These are phyloP conservation scores for Trichopria drosophilae DNA, from an alignment of 2,888 invertebrate genomes.

Conservation along the genomic window DNA sequence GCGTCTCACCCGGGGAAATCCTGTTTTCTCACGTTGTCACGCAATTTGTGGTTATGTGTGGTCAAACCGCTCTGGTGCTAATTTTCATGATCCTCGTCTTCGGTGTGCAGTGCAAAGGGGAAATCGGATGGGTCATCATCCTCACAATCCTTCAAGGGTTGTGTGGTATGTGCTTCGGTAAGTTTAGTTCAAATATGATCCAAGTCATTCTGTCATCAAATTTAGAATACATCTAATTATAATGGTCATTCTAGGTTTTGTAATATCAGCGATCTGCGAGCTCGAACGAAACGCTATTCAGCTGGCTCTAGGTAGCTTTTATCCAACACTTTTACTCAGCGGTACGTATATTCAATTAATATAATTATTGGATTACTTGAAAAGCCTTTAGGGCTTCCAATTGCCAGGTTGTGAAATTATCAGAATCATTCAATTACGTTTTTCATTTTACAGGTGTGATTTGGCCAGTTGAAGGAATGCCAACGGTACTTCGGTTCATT, in stretches of 20 bases:
- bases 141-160: slow-evolving; percentile 87
- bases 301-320: slow-evolving; percentile 89
- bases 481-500: slow-evolving; percentile 78
- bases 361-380: neutral
- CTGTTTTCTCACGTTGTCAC: slow-evolving; percentile 91
- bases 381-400: slow-evolving; percentile 1
- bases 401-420: neutral
- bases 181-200: slow-evolving; percentile 32
- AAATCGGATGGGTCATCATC: slow-evolving; percentile 80
- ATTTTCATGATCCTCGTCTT: slow-evolving; percentile 91
- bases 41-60: slow-evolving; percentile 93
- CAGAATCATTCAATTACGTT: neutral
- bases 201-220: neutral
- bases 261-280: slow-evolving; percentile 90
- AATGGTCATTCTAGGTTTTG: slow-evolving; percentile 65
- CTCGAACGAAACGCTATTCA: slow-evolving; percentile 92
- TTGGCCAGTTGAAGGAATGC: slow-evolving; percentile 97
- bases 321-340: slow-evolving; percentile 87
- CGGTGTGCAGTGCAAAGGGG: slow-evolving; percentile 86
- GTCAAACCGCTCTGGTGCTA: slow-evolving; percentile 87
- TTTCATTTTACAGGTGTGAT: slow-evolving; percentile 70
- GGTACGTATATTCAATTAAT: slow-evolving; percentile 60
- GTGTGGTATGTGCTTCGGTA: slow-evolving; percentile 95
- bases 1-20: slow-evolving; percentile 88
- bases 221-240: neutral